Evolutionary conservation across 35 echinoderm and acorn worm genomes (phyloP).

Genomic region (Chiridota heheva): DNA sequence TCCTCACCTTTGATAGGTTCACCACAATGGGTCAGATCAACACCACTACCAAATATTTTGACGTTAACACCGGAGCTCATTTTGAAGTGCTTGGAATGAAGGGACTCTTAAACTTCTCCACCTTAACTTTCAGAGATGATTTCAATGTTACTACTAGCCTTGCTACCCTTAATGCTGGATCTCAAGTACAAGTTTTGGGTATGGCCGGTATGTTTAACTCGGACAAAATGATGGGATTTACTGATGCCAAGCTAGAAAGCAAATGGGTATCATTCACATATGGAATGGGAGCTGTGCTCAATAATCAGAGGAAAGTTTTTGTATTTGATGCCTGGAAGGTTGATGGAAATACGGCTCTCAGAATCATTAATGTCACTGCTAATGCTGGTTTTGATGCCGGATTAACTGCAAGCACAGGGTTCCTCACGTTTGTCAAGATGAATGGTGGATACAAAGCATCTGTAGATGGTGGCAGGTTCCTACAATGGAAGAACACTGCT

Average conservation of each 20-base stretch:
- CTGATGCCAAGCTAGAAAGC: too few species aligned
- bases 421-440: constrained; percentile 52
- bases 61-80: not conserved
- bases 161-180: not conserved
- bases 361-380: constrained; percentile 16
- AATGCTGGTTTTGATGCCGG: constrained; percentile 40
- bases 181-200: too few species aligned
- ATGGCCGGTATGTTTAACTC: too few species aligned
- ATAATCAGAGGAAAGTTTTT: too few species aligned
- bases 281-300: too few species aligned
- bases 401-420: constrained; percentile 26
- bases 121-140: constrained; percentile 15
- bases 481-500: constrained; percentile 7
- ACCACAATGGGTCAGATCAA: constrained; percentile 17
- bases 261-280: too few species aligned
- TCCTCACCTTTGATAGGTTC: constrained; percentile 45
- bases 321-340: too few species aligned
- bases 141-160: constrained; percentile 8
- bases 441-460: too few species aligned
- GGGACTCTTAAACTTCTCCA: constrained; percentile 40
- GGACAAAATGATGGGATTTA: too few species aligned
- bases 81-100: constrained; percentile 48
- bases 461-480: too few species aligned
- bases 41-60: constrained; percentile 10
- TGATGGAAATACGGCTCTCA: not conserved